These are phyloP conservation scores for Drosophila crucigera DNA, from an alignment of 2,888 invertebrate species.

Conservation along the genomic window DNA sequence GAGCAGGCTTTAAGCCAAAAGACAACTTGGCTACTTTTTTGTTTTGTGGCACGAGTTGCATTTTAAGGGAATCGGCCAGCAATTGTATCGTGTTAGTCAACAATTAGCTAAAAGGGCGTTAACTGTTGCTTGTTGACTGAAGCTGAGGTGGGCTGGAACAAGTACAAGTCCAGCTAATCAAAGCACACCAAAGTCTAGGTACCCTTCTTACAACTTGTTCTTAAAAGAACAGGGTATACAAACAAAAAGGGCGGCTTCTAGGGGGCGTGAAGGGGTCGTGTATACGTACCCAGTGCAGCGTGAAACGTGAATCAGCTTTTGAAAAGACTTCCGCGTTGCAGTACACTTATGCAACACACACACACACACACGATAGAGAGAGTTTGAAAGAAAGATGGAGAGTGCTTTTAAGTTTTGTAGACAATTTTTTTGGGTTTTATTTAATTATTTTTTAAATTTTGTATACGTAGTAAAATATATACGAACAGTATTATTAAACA, in stretches of 20 bases:
- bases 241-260: not conserved
- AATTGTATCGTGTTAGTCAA: slow-evolving; percentile 46
- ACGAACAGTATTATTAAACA: slow-evolving; percentile 7
- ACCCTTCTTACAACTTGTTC: not conserved
- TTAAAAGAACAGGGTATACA: not conserved
- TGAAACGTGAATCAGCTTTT: slow-evolving; percentile 46
- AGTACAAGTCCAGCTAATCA: not conserved
- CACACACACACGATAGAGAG: not conserved
- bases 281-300: slow-evolving; percentile 45
- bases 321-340: slow-evolving; percentile 54
- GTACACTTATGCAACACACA: not conserved
- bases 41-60: slow-evolving; percentile 37
- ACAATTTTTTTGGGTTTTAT: not conserved
- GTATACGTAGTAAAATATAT: slow-evolving; percentile 33
- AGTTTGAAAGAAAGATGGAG: not conserved
- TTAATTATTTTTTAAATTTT: slow-evolving; percentile 5
- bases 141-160: slow-evolving; percentile 3
- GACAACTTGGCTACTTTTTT: not conserved
- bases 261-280: not conserved
- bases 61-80: not conserved
- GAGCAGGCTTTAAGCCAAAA: slow-evolving; percentile 7
- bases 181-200: not conserved
- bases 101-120: slow-evolving; percentile 76
- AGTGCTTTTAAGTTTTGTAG: slow-evolving; percentile 8
- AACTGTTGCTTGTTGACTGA: slow-evolving; percentile 69